These are phyloP conservation scores for Tenrec ecaudatus DNA, from an alignment of 2,113 vertebrate species.

Conservation along the genomic window DNA sequence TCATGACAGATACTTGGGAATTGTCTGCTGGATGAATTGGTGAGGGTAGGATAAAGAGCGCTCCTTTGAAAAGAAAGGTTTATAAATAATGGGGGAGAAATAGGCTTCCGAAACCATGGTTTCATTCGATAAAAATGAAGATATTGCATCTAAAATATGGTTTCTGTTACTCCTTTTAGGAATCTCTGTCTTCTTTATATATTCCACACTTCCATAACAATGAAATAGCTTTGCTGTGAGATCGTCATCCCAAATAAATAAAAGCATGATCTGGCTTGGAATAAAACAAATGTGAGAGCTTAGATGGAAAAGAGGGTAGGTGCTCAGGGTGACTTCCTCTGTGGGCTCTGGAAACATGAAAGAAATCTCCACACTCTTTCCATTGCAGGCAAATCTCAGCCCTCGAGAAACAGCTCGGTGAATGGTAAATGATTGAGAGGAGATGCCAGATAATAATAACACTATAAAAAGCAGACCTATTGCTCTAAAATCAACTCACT, in stretches of 20 bases:
- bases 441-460: neutral
- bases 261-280: constrained; percentile 8
- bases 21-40: neutral
- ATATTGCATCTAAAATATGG: neutral
- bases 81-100: constrained; percentile 21
- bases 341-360: neutral
- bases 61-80: neutral
- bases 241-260: constrained; percentile 46
- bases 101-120: neutral
- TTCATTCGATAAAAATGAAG: constrained; percentile 55
- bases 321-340: neutral
- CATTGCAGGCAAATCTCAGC: neutral
- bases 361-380: neutral
- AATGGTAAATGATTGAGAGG: neutral
- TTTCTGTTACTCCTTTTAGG: constrained; percentile 47
- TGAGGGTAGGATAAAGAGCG: too few relatives aligned
- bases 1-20: rapidly evolving
- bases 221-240: constrained; percentile 16
- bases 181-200: constrained; percentile 23
- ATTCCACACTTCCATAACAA: neutral
- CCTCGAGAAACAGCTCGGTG: neutral
- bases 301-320: rapidly evolving
- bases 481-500: neutral
- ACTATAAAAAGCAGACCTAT: neutral
- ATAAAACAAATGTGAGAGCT: neutral